Evolutionary conservation across 1,140 invertebrate genomes (phyloP).

Genomic region (Prorops nasuta): DNA sequence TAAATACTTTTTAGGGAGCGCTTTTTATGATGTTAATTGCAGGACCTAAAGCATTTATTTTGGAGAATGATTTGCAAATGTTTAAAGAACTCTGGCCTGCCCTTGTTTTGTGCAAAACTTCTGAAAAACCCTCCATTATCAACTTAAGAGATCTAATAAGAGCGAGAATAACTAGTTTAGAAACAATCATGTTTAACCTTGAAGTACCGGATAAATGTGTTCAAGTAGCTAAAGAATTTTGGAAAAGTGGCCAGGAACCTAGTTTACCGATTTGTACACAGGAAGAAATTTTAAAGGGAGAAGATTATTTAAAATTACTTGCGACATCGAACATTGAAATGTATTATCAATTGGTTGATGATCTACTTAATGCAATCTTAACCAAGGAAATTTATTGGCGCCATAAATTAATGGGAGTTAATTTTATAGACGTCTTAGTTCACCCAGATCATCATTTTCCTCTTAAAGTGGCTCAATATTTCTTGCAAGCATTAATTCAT

Average conservation of each 20-base stretch:
- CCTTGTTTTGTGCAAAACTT: slow-evolving; percentile 69
- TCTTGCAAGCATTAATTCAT: slow-evolving; percentile 68
- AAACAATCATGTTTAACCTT: slow-evolving; percentile 61
- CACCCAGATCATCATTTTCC: slow-evolving; percentile 70
- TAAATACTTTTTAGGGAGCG: slow-evolving; percentile 61
- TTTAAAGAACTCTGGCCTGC: slow-evolving; percentile 74
- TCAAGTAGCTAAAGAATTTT: slow-evolving; percentile 54
- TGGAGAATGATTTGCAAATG: slow-evolving; percentile 74
- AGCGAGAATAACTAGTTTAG: slow-evolving; percentile 53
- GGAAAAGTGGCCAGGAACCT: slow-evolving; percentile 32
- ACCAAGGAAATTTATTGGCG: slow-evolving; percentile 79
- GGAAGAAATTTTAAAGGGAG: slow-evolving; percentile 48
- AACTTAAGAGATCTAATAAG: slow-evolving; percentile 66
- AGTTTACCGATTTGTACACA: slow-evolving; percentile 27
- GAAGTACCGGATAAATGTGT: slow-evolving; percentile 60
- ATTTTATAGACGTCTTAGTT: slow-evolving; percentile 69
- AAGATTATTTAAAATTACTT: slow-evolving; percentile 41
- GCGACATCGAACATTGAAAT: slow-evolving; percentile 55
- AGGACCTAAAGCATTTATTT: slow-evolving; percentile 65
- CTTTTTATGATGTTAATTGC: slow-evolving; percentile 68
- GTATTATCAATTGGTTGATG: slow-evolving; percentile 65
- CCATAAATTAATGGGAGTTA: slow-evolving; percentile 71
- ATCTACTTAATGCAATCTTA: slow-evolving; percentile 64
- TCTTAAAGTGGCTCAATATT: slow-evolving; percentile 64
- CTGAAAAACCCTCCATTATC: slow-evolving; percentile 79